These are phyloP conservation scores for Alloscopus bannaensis DNA, from an alignment of 2,888 invertebrate genomes.

Conservation along the genomic window DNA sequence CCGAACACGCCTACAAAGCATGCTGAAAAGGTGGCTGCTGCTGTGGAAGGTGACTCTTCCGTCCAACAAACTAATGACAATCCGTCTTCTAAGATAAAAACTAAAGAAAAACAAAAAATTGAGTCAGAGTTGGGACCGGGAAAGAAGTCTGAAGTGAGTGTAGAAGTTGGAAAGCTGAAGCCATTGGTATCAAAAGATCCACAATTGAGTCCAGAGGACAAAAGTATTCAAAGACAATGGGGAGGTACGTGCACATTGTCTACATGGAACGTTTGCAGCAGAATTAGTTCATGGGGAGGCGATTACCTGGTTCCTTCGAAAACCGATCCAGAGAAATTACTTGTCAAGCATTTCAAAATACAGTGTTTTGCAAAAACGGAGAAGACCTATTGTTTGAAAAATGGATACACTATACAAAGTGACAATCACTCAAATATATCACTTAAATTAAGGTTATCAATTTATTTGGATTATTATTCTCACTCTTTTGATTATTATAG, in stretches of 20 bases:
- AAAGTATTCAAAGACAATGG: constrained; percentile 52
- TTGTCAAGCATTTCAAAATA: constrained; percentile 32
- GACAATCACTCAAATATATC: too few species aligned
- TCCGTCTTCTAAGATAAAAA: background rate
- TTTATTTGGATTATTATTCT: background rate
- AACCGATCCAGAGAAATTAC: constrained; percentile 43
- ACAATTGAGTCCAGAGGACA: constrained; percentile 39
- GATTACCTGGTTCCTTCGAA: constrained; percentile 55
- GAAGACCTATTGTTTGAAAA: constrained; percentile 48
- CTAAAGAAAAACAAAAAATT: background rate
- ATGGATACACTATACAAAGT: too few species aligned
- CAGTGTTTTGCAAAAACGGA: constrained; percentile 27
- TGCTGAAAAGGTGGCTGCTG: too few species aligned
- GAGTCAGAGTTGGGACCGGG: constrained; percentile 13
- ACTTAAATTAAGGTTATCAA: too few species aligned
- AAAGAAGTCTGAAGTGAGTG: background rate
- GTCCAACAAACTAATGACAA: background rate
- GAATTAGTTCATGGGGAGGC: constrained; percentile 53
- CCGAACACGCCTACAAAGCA: background rate
- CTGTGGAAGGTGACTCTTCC: background rate
- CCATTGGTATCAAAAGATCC: background rate
- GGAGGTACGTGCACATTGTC: constrained; percentile 61
- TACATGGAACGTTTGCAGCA: constrained; percentile 60
- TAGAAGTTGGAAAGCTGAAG: background rate
- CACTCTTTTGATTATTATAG: constrained; percentile 49